Evolutionary conservation across 1,140 invertebrate species (phyloP).

Genomic region (Spodoptera frugiperda): DNA sequence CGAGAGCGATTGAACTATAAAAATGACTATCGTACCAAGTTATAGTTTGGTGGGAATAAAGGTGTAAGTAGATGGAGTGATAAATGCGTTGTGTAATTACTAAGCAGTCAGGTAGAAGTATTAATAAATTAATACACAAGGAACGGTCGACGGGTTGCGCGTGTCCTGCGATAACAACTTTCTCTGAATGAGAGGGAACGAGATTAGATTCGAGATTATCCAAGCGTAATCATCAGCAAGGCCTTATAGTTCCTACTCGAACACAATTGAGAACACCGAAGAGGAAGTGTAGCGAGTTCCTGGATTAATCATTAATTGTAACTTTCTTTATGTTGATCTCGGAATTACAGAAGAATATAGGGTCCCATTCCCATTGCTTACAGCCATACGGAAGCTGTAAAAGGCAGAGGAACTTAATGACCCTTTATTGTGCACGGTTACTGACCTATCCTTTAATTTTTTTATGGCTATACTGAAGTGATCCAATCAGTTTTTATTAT

Average conservation of each 20-base stretch:
- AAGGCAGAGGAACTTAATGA: not conserved
- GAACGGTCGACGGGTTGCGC: slow-evolving; percentile 31
- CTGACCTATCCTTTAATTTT: slow-evolving; percentile 6
- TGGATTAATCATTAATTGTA: slow-evolving; percentile 44
- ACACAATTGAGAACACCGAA: slow-evolving; percentile 46
- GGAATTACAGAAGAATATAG: slow-evolving; percentile 33
- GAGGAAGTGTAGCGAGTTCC: slow-evolving; percentile 38
- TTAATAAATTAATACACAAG: slow-evolving; percentile 40
- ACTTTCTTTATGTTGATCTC: slow-evolving; percentile 37
- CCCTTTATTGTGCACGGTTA: not conserved
- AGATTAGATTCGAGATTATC: slow-evolving; percentile 71
- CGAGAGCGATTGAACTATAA: slow-evolving; percentile 11
- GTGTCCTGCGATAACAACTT: slow-evolving; percentile 66
- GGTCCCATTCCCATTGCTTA: slow-evolving; percentile 16
- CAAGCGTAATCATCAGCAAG: slow-evolving; percentile 68
- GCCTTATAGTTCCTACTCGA: slow-evolving; percentile 48
- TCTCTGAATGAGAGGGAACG: slow-evolving; percentile 71
- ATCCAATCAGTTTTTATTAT: not conserved
- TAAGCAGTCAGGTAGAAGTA: slow-evolving; percentile 29
- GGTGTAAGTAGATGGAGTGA: slow-evolving; percentile 25
- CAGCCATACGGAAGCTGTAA: not conserved
- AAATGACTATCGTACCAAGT: not conserved
- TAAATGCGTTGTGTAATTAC: slow-evolving; percentile 56
- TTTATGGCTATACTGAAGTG: slow-evolving; percentile 13
- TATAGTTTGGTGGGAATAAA: slow-evolving; percentile 1